These are phyloP conservation scores for Panurus biarmicus DNA, from an alignment of 2,113 vertebrate genomes.

Conservation along the genomic window DNA sequence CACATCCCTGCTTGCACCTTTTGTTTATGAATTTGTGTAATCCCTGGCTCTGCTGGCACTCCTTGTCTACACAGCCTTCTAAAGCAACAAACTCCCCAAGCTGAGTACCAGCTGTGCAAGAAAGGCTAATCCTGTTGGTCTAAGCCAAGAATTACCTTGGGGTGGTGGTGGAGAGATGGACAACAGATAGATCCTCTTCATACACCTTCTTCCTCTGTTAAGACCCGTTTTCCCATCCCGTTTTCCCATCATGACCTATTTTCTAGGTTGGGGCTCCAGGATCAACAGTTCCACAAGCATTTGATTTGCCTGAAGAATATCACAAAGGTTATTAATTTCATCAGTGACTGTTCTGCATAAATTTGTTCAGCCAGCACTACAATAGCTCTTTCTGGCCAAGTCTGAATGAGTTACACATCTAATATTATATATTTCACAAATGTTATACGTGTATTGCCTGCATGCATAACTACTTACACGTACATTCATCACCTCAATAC, in stretches of 20 bases:
- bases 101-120: neutral
- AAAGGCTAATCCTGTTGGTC: neutral
- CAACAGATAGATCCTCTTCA: neutral
- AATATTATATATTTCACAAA: neutral
- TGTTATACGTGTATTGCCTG: neutral
- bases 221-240: neutral
- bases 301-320: neutral
- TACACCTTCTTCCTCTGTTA: neutral
- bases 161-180: neutral
- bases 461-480: neutral
- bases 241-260: neutral
- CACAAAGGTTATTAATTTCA: neutral
- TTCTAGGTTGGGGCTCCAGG: neutral
- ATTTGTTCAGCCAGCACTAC: conserved; percentile 30
- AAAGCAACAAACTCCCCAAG: neutral
- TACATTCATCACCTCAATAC: neutral
- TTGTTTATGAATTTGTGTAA: conserved; percentile 26
- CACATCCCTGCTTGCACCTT: conserved; percentile 28
- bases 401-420: neutral
- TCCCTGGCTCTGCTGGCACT: neutral
- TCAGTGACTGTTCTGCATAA: neutral
- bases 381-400: conserved; percentile 10
- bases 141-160: neutral
- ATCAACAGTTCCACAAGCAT: neutral
- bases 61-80: neutral